phyloP scores from a whole-genome alignment of 1,140 invertebrate genomes.

The Olivierus martensii region DNA sequence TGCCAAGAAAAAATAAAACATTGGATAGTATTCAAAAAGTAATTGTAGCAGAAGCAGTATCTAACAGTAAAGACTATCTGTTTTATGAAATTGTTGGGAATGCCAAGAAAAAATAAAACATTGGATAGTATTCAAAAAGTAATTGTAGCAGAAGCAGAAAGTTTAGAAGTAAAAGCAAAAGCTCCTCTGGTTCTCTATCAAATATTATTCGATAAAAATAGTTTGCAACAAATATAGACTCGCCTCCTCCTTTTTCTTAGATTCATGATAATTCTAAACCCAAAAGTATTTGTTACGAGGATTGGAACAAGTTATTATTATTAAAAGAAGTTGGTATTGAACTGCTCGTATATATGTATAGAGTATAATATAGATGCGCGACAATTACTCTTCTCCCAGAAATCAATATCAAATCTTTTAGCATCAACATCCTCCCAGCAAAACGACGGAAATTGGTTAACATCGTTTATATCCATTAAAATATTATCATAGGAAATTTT shows the following conservation, averaged over 20 bases:
- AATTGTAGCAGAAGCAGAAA: conserved; percentile 75
- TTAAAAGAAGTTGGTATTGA: no score
- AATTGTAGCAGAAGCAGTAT: conserved; percentile 78
- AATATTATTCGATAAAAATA: conserved; percentile 72
- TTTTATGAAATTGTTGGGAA: conserved; percentile 79
- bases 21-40: conserved; percentile 52
- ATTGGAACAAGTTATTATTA: conserved; percentile 85
- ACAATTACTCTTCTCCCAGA: no score
- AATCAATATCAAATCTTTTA: no score
- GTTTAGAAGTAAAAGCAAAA: no score
- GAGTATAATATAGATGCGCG: no score
- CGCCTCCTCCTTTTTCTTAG: conserved; percentile 37
- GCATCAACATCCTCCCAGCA: no score
- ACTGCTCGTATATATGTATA: no score
- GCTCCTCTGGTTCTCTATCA: conserved; percentile 85
- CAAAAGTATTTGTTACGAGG: conserved; percentile 92
- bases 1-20: no score
- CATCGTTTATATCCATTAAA: no score
- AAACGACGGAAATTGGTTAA: no score
- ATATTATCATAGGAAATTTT: no score
- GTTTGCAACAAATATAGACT: conserved; percentile 52
- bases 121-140: conserved; percentile 52
- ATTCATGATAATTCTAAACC: conserved; percentile 79
- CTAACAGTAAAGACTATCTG: conserved; percentile 86
- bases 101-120: no score